Base-by-base conservation (phyloP, 2,113 vertebrate species). In the Pleuronectes platessa region DNA sequence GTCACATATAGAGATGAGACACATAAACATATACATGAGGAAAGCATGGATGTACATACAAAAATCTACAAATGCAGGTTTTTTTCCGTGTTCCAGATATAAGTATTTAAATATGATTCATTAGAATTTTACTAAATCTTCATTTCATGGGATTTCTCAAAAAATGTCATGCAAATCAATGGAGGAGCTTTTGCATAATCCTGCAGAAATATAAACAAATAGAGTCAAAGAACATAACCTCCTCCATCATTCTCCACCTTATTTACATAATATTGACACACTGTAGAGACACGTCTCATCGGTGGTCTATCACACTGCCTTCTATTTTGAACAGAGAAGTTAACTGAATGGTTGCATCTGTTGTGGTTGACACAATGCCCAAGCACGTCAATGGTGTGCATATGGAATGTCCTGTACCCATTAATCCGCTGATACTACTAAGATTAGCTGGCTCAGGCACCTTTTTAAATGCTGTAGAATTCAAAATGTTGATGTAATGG, bases 401-500 rank as follows among this genome's bases (percentile, higher is more conserved):
- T 47, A 47, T 55, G 37, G 37, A 62, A 61, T 31, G 26, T 40
- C 13, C 15, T 23, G 11, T 4, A 4, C 66, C 15, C 1, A 54
- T 60, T 55, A 78, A 64, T 70, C 3, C 6, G 60, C 4, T 60
- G 35, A 40, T 68, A n/a, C 35, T 26, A 58, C 61, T 27, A 63
- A 51, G 21, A 64, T 56, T 31, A 40, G 17, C 35, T 76, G 3
- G 3, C 61, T 69, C 61, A 35, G 31, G 61, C 40, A 59, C 31
- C 56, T 69, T 61, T 75, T 15, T 31, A 54, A 74, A 14, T 0
- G 12, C 42, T 83, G 45, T 59, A 61, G 56, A 31, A 61, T 88
- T 42, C 23, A 73, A 75, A 83, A 18, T 75, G 74, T 81, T 74
- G 72, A 86, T 62, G 24, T 11, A 27, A 53, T 24, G 64, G 26